A percentile compares a stretch with the other conserved stretches of the same genome.
phyloP scores from a whole-genome alignment of 2,113 vertebrate species.

The Anguilla rostrata region DNA sequence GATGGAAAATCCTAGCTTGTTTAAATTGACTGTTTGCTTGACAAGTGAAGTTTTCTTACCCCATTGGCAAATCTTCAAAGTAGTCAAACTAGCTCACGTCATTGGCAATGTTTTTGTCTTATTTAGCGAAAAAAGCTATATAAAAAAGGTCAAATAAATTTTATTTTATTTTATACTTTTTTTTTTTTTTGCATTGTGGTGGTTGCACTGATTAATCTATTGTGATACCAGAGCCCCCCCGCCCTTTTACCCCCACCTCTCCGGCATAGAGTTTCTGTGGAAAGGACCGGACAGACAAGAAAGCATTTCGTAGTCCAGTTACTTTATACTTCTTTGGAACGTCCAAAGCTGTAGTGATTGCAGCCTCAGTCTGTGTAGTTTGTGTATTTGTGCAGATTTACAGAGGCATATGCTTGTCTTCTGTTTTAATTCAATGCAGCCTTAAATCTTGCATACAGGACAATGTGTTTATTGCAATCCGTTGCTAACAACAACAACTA shows the following conservation, averaged over 20 bases:
- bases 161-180: too few species aligned
- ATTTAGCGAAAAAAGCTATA: too few species aligned
- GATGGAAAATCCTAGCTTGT: too few species aligned
- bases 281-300: not conserved
- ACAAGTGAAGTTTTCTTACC: too few species aligned
- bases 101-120: too few species aligned
- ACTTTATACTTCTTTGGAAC: not conserved
- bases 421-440: constrained; percentile 49
- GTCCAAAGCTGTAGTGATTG: not conserved
- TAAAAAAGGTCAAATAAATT: too few species aligned
- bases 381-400: not conserved
- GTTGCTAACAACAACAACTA: constrained; percentile 62
- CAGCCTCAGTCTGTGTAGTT: not conserved
- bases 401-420: constrained; percentile 12
- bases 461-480: constrained; percentile 57
- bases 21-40: too few species aligned
- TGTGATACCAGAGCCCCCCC: not conserved
- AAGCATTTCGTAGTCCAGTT: not conserved
- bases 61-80: too few species aligned
- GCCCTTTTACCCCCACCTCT: not conserved
- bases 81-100: too few species aligned
- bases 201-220: not conserved
- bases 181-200: not conserved
- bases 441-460: constrained; percentile 44
- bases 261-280: not conserved